These are phyloP conservation scores for Chrysaora quinquecirrha DNA, from an alignment of 30 jellyfish, hydroid and myxozoan species.

Conservation along the genomic window DNA sequence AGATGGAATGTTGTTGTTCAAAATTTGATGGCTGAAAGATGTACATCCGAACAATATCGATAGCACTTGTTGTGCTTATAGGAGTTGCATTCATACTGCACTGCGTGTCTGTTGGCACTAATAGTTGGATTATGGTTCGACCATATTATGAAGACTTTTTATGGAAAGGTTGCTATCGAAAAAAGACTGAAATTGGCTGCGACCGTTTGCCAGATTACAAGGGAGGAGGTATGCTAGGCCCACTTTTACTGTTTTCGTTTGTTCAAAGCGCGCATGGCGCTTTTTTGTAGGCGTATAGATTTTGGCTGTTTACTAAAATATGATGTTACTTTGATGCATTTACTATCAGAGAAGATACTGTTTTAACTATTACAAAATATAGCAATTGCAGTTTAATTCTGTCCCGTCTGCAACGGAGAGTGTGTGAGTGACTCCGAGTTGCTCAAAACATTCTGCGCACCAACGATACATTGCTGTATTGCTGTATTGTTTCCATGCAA, in stretches of 20 bases:
- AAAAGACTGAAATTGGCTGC: constrained; percentile 70
- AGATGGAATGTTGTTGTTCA: constrained; percentile 4
- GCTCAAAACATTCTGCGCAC: too few species aligned
- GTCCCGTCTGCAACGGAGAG: background rate
- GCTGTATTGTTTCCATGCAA: too few species aligned
- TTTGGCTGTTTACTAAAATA: too few species aligned
- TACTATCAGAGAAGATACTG: background rate
- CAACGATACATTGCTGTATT: too few species aligned
- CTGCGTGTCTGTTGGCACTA: constrained; percentile 53
- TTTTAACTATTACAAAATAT: too few species aligned
- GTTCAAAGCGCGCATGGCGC: background rate
- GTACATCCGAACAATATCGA: constrained; percentile 44
- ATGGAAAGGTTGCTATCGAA: constrained; percentile 77
- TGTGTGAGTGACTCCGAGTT: background rate
- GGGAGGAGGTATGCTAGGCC: constrained; percentile 68
- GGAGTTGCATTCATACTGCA: constrained; percentile 51
- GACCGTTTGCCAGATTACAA: constrained; percentile 76
- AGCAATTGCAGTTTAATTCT: background rate
- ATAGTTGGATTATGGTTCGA: constrained; percentile 65
- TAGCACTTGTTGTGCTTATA: constrained; percentile 28
- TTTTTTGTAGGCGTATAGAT: background rate
- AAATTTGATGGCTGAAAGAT: background rate
- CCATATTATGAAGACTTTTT: constrained; percentile 75
- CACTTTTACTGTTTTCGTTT: background rate
- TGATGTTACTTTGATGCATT: background rate